Evolutionary conservation across 2,888 invertebrate genomes (phyloP).

Genomic region (Hyles lineata): DNA sequence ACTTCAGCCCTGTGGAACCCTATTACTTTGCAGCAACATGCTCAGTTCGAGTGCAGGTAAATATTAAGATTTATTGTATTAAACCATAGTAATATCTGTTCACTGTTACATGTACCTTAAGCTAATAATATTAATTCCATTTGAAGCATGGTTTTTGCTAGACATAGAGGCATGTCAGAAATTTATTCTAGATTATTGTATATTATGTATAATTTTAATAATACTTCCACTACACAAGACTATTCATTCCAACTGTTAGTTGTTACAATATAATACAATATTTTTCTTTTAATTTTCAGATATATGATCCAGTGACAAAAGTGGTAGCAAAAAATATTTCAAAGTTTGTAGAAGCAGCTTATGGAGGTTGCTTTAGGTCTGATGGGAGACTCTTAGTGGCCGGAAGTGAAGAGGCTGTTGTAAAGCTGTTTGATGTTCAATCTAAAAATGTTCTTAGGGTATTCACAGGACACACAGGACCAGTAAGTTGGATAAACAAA

Average conservation of each 20-base stretch:
- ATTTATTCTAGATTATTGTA: no score
- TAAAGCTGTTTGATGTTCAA: constrained; percentile 95
- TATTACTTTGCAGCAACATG: constrained; percentile 97
- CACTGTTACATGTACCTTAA: not conserved
- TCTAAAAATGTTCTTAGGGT: constrained; percentile 92
- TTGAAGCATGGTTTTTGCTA: no score
- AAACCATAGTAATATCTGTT: not conserved
- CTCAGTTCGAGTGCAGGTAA: constrained; percentile 92
- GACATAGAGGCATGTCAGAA: no score
- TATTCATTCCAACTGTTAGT: no score
- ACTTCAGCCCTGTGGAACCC: constrained; percentile 95
- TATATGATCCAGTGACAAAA: constrained; percentile 95
- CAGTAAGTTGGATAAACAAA: constrained; percentile 74
- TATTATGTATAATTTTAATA: no score
- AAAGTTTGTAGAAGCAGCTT: constrained; percentile 92
- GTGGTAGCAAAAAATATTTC: constrained; percentile 92
- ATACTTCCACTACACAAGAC: no score
- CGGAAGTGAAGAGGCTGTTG: constrained; percentile 94
- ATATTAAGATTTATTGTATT: constrained; percentile 7
- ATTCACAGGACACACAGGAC: constrained; percentile 92
- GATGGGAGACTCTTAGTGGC: constrained; percentile 94
- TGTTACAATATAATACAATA: not conserved
- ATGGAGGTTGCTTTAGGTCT: constrained; percentile 92
- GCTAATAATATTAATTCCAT: no score
- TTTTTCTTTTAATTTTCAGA: constrained; percentile 66